Base-by-base conservation (phyloP, 2,113 vertebrate species). In the Suricata suricatta region DNA sequence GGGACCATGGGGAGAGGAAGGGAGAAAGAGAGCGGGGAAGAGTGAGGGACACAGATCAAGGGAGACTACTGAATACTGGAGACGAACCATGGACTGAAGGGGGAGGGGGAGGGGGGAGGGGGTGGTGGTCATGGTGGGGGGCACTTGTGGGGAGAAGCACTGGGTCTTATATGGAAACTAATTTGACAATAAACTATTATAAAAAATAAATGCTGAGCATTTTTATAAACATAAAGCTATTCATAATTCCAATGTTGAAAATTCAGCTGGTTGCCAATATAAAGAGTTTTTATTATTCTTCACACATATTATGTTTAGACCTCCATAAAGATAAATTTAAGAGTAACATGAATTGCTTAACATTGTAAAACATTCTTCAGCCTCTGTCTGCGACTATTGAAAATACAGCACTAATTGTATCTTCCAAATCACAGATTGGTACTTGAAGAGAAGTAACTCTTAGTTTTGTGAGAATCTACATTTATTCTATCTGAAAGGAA, bases 211-310 rank as follows among this genome's bases (percentile, higher is more conserved):
- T 72, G 74, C 82, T 60, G 7, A 69, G 16, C 84, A 92, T 90
- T 76, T 96, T 52, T 90, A 71, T 94, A 90, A 82, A 66, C 54
- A 64, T 93, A 79, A 72, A 94, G n/a, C 17, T 69, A 57, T 50
- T 79, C 23, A 72, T 4, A 60, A 13, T 87, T 92, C 35, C 80
- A 64, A 77, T n/a, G 13, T 41, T 66, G 23, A 74, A 52, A 50
- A 14, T 35, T 72, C 25, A 81, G 54, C 64, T 95, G 25, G 33
- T 64, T 93, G 31, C 11, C 77, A 85, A 27, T 33, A 33, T 77
- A 71, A 90, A 77, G 0, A 94, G 54, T 68, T 92, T 88, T 89
- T 77, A 79, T 87, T 85, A 33, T 72, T 93, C 33, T 31, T 38
- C 2, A 44, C 19, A 72, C 9, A 31, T 88, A 63, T 89, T 44